Base-by-base conservation (phyloP, 2,888 invertebrate genomes). In the Chloromyia formosa region DNA sequence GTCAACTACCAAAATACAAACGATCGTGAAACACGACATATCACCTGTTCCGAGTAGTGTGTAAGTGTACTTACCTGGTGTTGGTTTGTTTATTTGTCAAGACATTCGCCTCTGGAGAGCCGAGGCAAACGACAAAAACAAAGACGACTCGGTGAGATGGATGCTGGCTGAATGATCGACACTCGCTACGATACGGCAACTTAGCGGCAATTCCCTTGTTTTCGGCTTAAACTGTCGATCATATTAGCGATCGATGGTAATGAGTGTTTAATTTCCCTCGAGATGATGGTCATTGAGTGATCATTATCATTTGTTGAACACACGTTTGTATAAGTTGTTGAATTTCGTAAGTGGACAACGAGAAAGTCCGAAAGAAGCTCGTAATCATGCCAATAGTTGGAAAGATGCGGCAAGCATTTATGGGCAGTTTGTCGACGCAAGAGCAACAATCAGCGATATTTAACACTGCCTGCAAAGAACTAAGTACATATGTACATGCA, bases 241-340 rank as follows among this genome's bases (percentile, higher is more conserved):
- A 71, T 58, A 56, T 71, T 71, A 71, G 56, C 71, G 71, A 71
- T 71, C 71, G 71, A 71, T 71, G 71, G 71, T 71, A 71, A 71
- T 71, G 56, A 56, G 58, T 56, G 56, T 42, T 71, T 71, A 56
- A 71, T 71, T 71, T 71, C 71, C 10, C 20, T 22, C 58, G 71
- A 56, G 53, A 58, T 56, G 71, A 71, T 71, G 56, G 71, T 58
- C 71, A 71, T 71, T 49, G 66, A 66, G 66, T 45, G 66, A 66
- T 49, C 66, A 66, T 66, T 49, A 49, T 66, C 66, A 49, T 49
- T 66, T 66, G 66, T 66, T 66, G 49, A 22, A 12, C 9, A 23
- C 40, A 40, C 16, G 66, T 49, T 45, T 45, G 22, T 49, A 49
- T 49, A 45, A 49, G 60, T 42, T 66, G 66, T 66, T 20, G 16